phyloP scores from a whole-genome alignment of 2,797 vertebrate genomes.

The Poecilia wingei region DNA sequence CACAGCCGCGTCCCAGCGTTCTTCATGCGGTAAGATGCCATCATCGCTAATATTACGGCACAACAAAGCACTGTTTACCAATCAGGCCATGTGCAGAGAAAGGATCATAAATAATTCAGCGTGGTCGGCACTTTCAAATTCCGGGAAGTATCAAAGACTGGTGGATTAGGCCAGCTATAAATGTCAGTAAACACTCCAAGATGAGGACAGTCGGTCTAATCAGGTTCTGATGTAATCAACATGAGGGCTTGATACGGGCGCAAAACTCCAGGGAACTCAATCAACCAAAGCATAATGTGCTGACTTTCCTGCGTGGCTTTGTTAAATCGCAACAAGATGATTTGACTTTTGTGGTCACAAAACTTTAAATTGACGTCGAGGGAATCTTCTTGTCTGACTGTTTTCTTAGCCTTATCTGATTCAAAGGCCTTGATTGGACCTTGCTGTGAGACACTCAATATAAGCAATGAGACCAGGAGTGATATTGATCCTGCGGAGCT shows the following conservation, averaged over 20 bases:
- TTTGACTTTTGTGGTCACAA: conserved; percentile 50
- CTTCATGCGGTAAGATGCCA: conserved; percentile 26
- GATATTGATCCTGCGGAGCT: conserved; percentile 54
- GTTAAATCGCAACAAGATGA: conserved; percentile 36
- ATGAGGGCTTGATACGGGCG: conserved; percentile 52
- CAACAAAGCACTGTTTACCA: conserved; percentile 59
- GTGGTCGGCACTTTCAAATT: conserved; percentile 60
- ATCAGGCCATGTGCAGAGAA: conserved; percentile 49
- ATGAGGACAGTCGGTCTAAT: conserved; percentile 59
- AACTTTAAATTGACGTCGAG: conserved; percentile 43
- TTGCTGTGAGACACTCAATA: conserved; percentile 36
- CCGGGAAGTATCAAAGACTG: conserved; percentile 59
- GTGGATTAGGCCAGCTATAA: conserved; percentile 45
- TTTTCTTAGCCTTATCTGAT: conserved; percentile 49
- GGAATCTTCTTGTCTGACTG: conserved; percentile 27
- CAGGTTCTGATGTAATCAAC: conserved; percentile 65
- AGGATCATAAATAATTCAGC: conserved; percentile 68
- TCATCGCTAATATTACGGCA: conserved; percentile 35
- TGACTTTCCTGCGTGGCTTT: conserved; percentile 36
- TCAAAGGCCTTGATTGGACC: conserved; percentile 42
- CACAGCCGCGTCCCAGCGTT: conserved; percentile 9
- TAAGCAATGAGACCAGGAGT: conserved; percentile 4
- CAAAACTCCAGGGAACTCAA: conserved; percentile 48
- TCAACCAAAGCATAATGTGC: conserved; percentile 28
- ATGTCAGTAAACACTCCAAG: conserved; percentile 67